Evolutionary conservation across 92 coral and sea anemone genomes (phyloP), one percentile per base, ranked within the genome.

Genomic region (Blastomussa wellsi): DNA sequence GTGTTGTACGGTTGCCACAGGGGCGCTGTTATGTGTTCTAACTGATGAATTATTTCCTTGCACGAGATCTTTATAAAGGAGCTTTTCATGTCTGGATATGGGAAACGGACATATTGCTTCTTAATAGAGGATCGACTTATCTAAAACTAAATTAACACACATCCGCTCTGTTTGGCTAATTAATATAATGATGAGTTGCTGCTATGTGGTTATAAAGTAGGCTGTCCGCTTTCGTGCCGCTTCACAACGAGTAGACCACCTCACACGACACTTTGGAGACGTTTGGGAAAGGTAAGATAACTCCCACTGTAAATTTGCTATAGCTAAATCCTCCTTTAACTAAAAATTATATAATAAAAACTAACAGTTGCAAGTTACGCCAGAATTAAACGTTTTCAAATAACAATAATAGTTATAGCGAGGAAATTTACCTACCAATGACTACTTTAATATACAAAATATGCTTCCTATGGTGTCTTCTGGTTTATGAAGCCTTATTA

Each of bases 11-110:
- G 16, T 62, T 69, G n/a, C 75, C 75, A 33, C 47, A 70, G 42
- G 68, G 74, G 47, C 6, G 28, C 26, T 28, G 24, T 69, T 11
- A 48, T 8, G 10, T 17, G 10, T 15, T 1, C 16, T 44, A 73
- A 49, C n/a, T n/a, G n/a, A 74, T 7, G 79, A 82, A 49, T 74
- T 36, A 70, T 44, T 82, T 82, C 70, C 78, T 71, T 69, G 7
- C 36, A 47, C 31, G n/a, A 28, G 9, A 26, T 32, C 24, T 35
- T 24, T 8, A 24, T 42, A 22, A 24, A 6, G n/a, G 38, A 42
- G 62, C 60, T 9, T 74, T 74, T 44, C 60, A 9, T 74, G 42
- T 53, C 13, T 83, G 59, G 24, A 53, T 57, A 72, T 51, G 80
- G 73, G 74, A 60, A 29, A 33, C 76, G 29, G 48, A 29, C 28